These are phyloP conservation scores for Marmota flaviventris DNA, from an alignment of 2,113 vertebrate genomes.

Conservation along the genomic window DNA sequence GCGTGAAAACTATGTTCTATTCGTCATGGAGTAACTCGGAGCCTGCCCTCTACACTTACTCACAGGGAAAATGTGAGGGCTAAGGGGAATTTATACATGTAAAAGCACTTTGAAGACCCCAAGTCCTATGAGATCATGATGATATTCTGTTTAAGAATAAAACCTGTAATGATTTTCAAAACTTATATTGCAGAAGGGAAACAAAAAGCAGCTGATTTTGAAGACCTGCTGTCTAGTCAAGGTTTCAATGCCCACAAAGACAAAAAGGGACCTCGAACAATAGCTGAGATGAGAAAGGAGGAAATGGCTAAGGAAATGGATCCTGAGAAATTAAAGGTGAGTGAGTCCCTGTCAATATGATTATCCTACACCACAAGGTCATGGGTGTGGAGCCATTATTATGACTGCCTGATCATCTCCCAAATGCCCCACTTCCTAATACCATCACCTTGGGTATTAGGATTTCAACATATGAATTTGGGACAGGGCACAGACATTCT, in stretches of 20 bases:
- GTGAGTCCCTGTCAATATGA: background rate
- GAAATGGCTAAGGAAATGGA: conserved; percentile 99
- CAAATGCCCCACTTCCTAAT: background rate
- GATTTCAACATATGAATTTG: background rate
- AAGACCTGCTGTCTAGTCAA: conserved; percentile 97
- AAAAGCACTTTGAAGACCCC: background rate
- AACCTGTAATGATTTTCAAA: conserved; percentile 20
- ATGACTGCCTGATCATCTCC: background rate
- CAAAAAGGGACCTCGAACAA: conserved; percentile 97
- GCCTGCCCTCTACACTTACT: background rate
- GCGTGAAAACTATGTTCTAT: no score
- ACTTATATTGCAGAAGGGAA: conserved; percentile 90
- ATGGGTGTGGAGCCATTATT: background rate
- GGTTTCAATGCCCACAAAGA: conserved; percentile 97
- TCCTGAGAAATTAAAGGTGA: conserved; percentile 97
- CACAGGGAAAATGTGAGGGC: background rate
- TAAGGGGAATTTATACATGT: background rate
- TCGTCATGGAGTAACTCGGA: no score
- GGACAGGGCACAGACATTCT: background rate
- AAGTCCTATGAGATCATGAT: background rate
- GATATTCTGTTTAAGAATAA: background rate
- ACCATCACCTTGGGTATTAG: background rate
- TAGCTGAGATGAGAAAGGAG: conserved; percentile 99
- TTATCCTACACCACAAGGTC: background rate
- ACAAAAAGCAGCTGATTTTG: conserved; percentile 94